These are phyloP conservation scores for Andrena bicolor DNA, from an alignment of 2,888 invertebrate genomes.

Conservation along the genomic window DNA sequence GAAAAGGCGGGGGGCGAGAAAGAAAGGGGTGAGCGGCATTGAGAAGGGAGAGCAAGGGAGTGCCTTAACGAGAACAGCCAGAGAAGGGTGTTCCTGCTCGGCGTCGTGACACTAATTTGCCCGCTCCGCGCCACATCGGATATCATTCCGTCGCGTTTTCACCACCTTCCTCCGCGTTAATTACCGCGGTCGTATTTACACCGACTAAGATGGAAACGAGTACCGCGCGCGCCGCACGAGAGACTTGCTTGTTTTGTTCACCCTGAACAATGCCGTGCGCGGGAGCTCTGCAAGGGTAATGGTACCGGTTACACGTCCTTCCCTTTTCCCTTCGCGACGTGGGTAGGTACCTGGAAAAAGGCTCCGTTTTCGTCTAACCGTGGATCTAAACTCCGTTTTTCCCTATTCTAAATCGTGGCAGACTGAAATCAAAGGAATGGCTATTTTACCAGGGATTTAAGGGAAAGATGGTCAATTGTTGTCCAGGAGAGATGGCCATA, in stretches of 20 bases:
- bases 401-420: no score
- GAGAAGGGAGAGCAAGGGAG: slow-evolving; percentile 36
- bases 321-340: slow-evolving; percentile 22
- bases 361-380: neutral
- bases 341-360: neutral
- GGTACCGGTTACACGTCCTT: slow-evolving; percentile 27
- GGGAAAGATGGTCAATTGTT: no score
- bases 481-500: no score
- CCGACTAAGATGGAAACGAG: slow-evolving; percentile 64
- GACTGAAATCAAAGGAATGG: no score
- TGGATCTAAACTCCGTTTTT: neutral
- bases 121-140: slow-evolving; percentile 65
- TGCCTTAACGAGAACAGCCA: slow-evolving; percentile 63
- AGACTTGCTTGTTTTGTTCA: slow-evolving; percentile 35
- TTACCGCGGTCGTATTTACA: slow-evolving; percentile 80
- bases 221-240: slow-evolving; percentile 15
- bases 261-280: slow-evolving; percentile 41
- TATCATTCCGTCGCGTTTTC: slow-evolving; percentile 80
- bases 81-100: slow-evolving; percentile 63
- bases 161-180: slow-evolving; percentile 79
- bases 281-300: slow-evolving; percentile 13
- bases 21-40: slow-evolving; percentile 35
- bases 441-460: no score
- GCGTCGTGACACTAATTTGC: slow-evolving; percentile 70
- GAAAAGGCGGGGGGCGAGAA: slow-evolving; percentile 22